A percentile compares a stretch with the other conserved stretches of the same genome.
phyloP scores from a whole-genome alignment of 2,888 invertebrate species.

The Lepidocyrtinus sp. region DNA sequence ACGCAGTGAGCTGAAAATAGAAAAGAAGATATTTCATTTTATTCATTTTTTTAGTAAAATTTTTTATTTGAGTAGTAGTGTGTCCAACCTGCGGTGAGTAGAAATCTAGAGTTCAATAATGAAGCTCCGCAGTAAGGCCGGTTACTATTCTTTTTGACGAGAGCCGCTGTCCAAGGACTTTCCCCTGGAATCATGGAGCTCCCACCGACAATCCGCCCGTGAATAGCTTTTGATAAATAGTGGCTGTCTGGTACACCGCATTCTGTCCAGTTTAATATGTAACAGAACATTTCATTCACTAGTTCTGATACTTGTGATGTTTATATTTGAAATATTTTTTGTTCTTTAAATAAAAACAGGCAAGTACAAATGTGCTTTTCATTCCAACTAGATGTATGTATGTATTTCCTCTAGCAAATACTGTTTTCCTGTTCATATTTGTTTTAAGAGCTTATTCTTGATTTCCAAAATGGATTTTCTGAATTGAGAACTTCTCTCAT shows the following conservation, averaged over 20 bases:
- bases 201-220: conserved; percentile 67
- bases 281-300: not conserved
- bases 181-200: conserved; percentile 56
- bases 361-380: not conserved
- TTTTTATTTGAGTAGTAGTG: too few relatives aligned
- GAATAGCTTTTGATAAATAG: conserved; percentile 28
- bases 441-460: not conserved
- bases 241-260: conserved; percentile 53
- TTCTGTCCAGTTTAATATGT: conserved; percentile 36
- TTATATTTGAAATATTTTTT: not conserved
- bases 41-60: too few relatives aligned
- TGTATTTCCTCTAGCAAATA: not conserved
- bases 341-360: not conserved
- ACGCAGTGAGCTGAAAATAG: conserved; percentile 74
- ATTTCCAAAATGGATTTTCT: not conserved
- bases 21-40: too few relatives aligned
- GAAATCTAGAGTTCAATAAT: conserved; percentile 72
- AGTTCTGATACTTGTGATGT: not conserved
- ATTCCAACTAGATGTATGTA: not conserved
- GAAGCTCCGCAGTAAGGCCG: conserved; percentile 72
- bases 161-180: conserved; percentile 67
- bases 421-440: not conserved
- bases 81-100: conserved; percentile 74
- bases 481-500: not conserved
- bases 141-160: conserved; percentile 58